Evolutionary conservation across 2,888 invertebrate genomes (phyloP).

Genomic region (Athetis lepigone): DNA sequence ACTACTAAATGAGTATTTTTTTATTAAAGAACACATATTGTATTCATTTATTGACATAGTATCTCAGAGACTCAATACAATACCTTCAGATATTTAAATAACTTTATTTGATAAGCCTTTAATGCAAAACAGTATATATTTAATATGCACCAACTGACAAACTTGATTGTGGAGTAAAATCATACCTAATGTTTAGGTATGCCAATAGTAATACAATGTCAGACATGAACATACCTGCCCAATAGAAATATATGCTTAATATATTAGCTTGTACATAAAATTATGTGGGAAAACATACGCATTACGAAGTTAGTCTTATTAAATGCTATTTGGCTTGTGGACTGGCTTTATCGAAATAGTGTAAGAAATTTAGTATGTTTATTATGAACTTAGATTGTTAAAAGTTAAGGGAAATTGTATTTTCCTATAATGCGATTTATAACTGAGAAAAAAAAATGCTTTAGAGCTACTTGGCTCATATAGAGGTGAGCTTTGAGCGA

Average conservation of each 20-base stretch:
- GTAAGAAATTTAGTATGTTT: slow-evolving; percentile 78
- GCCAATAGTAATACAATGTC: slow-evolving; percentile 44
- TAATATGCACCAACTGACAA: slow-evolving; percentile 59
- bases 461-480: slow-evolving; percentile 51
- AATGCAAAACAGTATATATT: slow-evolving; percentile 44
- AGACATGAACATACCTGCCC: slow-evolving; percentile 54
- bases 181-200: slow-evolving; percentile 55
- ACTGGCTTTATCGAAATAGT: slow-evolving; percentile 86
- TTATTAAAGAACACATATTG: slow-evolving; percentile 70
- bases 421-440: slow-evolving; percentile 70
- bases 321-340: slow-evolving; percentile 86
- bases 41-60: slow-evolving; percentile 56
- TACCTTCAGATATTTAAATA: slow-evolving; percentile 46
- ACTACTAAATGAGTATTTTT: slow-evolving; percentile 81
- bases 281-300: slow-evolving; percentile 90
- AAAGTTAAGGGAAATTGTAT: slow-evolving; percentile 67
- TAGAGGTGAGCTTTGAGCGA: slow-evolving; percentile 50
- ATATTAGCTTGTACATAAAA: slow-evolving; percentile 84
- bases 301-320: slow-evolving; percentile 88
- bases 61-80: slow-evolving; percentile 41
- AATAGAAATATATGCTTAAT: slow-evolving; percentile 67
- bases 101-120: slow-evolving; percentile 42
- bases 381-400: slow-evolving; percentile 74
- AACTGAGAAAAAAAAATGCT: slow-evolving; percentile 46
- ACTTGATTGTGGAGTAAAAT: slow-evolving; percentile 59